Percentiles rank a stretch among this genome's conserved stretches.
Conservation (phyloP, 35 echinoderm and acorn worm genomes). For the Ophiothrix spiculata region DNA sequence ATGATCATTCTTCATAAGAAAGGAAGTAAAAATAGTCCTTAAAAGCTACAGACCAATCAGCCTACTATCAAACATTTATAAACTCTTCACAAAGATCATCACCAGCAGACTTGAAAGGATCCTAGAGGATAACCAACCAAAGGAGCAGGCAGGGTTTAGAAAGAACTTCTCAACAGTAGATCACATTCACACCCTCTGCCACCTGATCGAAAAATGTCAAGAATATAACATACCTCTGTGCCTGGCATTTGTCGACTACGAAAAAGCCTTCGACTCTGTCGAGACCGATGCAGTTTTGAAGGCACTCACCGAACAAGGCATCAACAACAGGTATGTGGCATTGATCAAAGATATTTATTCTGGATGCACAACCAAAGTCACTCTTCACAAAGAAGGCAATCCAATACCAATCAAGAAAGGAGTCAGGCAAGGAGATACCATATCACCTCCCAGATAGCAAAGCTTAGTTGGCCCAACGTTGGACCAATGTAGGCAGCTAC, state of each 20-base stretch:
- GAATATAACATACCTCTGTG: slow-evolving; percentile 12
- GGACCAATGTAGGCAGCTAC: too few species aligned
- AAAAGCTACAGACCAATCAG: slow-evolving; percentile 36
- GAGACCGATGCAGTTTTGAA: background rate
- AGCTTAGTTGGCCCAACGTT: too few species aligned
- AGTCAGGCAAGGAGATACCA: slow-evolving; percentile 15
- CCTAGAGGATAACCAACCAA: slow-evolving; percentile 30
- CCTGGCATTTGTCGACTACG: slow-evolving; percentile 1
- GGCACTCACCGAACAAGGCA: background rate
- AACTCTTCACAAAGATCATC: slow-evolving; percentile 24
- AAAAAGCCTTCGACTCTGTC: background rate
- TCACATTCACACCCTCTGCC: slow-evolving; percentile 36
- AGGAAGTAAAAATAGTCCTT: slow-evolving; percentile 12
- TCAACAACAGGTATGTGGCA: background rate
- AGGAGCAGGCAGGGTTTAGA: slow-evolving; percentile 30
- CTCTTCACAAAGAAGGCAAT: background rate
- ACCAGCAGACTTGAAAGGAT: slow-evolving; percentile 27
- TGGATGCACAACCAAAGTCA: background rate
- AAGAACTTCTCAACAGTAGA: slow-evolving; percentile 4
- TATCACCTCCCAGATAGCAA: too few species aligned
- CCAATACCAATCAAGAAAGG: slow-evolving; percentile 7
- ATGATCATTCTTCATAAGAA: slow-evolving; percentile 31
- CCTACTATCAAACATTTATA: slow-evolving; percentile 31
- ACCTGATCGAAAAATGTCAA: slow-evolving; percentile 24
- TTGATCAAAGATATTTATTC: background rate